Evolutionary conservation across 2,797 vertebrate genomes (phyloP).

Genomic region (Streptopelia turtur): DNA sequence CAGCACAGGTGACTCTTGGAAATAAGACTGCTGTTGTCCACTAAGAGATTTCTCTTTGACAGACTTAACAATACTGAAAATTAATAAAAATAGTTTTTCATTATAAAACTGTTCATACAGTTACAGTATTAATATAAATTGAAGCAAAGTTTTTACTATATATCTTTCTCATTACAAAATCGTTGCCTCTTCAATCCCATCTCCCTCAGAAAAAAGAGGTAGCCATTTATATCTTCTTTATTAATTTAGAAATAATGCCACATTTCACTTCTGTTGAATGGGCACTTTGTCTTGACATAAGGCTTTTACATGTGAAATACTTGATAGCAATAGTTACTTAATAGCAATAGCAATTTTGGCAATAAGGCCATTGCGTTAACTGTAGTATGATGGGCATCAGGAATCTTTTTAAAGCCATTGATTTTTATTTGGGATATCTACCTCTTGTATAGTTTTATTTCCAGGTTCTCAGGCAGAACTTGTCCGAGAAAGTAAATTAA

Average conservation of each 20-base stretch:
- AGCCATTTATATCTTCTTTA: background rate
- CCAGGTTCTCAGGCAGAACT: background rate
- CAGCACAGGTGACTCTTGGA: background rate
- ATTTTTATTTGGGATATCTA: background rate
- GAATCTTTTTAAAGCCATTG: background rate
- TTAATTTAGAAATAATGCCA: background rate
- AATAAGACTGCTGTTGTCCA: background rate
- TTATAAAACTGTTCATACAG: background rate
- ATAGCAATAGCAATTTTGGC: background rate
- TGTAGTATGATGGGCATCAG: background rate
- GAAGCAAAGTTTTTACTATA: background rate
- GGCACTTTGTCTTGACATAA: background rate
- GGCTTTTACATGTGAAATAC: background rate
- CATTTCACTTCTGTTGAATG: background rate
- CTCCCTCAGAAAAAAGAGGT: background rate
- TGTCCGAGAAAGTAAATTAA: constrained; percentile 10
- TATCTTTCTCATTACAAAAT: background rate
- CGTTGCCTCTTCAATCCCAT: too few species aligned
- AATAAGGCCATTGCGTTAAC: background rate
- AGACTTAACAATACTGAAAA: background rate
- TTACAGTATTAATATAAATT: background rate
- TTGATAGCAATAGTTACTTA: background rate
- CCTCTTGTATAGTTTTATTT: background rate
- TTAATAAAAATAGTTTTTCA: background rate
- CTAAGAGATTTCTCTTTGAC: background rate